Evolutionary conservation across 2,797 vertebrate genomes (phyloP), one percentile per base, ranked within the genome.

Genomic region (Melanotaenia pygmaea): DNA sequence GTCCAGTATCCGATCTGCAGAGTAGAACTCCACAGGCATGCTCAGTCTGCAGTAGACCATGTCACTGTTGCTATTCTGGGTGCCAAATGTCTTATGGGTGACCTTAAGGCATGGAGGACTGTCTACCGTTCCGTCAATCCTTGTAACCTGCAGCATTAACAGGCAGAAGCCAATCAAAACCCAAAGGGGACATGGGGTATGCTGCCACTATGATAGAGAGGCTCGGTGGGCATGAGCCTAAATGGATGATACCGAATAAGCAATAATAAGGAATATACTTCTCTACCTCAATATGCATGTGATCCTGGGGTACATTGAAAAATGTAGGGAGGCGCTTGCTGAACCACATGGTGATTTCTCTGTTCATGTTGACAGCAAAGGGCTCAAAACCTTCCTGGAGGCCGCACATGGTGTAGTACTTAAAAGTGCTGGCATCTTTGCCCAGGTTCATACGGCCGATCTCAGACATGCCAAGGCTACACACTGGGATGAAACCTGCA

Each of bases 311-410:
- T 67, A 98, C 94, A 5, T 95, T 97, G 89, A 98, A 94, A 86
- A 99, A 99, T 0, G 98, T 99, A 32, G 98, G 97, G 74, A 99
- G 94, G 66, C 97, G 98, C 90, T 99, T 99, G 94, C 97, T 99
- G 89, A 99, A 99, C 98, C 98, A 99, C 98, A 99, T 97, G 51
- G 98, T 96, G 75, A 99, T 95, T 9, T 99, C 96, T 82, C 98
- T 91, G 79, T 99, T 99, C 97, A 97, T 99, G 92, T 99, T 99
- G 80, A 99, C 98, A 16, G 96, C 97, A 34, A 98, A 99, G 70
- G 98, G 98, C 81, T 99, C 97, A 75, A 99, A 99, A 81, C 98
- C 98, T 82, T 99, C 98, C 84, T 99, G 98, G 65, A 99, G 97
- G 54, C 98, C 98, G 30, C 96, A 99, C 97, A 98, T 98, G 60